A percentile compares a stretch with the other conserved stretches of the same genome.
phyloP scores from a whole-genome alignment of 1,140 invertebrate genomes.

The Cyphomyrmex costatus region DNA sequence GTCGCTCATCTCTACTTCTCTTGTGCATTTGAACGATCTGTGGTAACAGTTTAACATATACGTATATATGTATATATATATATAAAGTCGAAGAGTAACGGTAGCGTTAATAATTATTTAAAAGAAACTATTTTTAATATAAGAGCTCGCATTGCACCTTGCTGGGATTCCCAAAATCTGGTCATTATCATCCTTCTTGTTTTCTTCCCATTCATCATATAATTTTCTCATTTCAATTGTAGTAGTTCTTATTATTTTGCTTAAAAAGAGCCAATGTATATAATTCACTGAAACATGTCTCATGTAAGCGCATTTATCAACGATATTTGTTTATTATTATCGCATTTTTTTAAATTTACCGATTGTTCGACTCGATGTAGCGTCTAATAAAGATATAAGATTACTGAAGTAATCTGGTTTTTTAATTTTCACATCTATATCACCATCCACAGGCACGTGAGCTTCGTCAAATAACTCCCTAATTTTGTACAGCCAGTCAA shows the following conservation, averaged over 20 bases:
- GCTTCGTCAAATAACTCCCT: neutral
- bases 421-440: neutral
- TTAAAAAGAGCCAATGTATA: conserved; percentile 74
- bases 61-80: too few species aligned
- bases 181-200: neutral
- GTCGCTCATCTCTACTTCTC: neutral
- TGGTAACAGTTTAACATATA: neutral
- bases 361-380: conserved; percentile 56
- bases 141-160: conserved; percentile 8
- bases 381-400: conserved; percentile 40
- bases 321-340: too few species aligned
- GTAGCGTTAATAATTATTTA: neutral
- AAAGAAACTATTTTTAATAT: neutral
- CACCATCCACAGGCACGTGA: neutral
- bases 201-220: conserved; percentile 15
- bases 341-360: conserved; percentile 12
- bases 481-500: conserved; percentile 58
- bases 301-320: neutral
- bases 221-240: conserved; percentile 63
- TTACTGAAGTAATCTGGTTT: conserved; percentile 9
- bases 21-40: neutral
- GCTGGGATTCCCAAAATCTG: neutral
- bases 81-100: neutral
- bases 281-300: conserved; percentile 70
- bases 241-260: conserved; percentile 58